These are phyloP conservation scores for Donacobius atricapilla DNA, from an alignment of 2,113 vertebrate genomes.

Conservation along the genomic window DNA sequence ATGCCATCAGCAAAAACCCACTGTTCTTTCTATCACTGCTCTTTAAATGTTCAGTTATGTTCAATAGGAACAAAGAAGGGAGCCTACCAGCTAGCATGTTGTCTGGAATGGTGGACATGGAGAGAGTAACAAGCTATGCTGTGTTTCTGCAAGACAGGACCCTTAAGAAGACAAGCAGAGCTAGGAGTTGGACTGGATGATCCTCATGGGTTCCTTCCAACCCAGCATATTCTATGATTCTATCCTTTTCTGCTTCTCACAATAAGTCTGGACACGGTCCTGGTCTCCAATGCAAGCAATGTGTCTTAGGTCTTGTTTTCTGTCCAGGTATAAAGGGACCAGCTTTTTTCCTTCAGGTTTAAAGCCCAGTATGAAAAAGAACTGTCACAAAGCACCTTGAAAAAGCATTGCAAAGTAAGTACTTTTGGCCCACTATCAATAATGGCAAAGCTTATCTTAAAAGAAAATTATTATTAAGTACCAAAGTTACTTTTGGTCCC, in stretches of 20 bases:
- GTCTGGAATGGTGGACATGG: background rate
- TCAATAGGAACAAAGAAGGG: background rate
- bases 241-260: background rate
- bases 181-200: background rate
- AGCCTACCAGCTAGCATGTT: background rate
- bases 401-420: background rate
- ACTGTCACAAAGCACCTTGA: background rate
- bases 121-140: background rate
- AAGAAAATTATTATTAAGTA: background rate
- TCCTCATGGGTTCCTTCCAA: background rate
- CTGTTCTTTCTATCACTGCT: background rate
- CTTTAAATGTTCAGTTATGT: background rate
- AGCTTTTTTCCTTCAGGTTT: background rate
- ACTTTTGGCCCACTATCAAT: background rate
- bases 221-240: background rate
- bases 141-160: background rate
- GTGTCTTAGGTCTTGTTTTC: background rate
- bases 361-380: background rate
- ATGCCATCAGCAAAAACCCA: background rate
- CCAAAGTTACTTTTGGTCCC: background rate
- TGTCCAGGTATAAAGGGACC: background rate
- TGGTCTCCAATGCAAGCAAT: background rate
- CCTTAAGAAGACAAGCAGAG: background rate
- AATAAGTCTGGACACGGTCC: background rate
- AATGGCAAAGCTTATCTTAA: background rate